Conservation (phyloP, 2,113 vertebrate species). For the Mungos mungo region DNA sequence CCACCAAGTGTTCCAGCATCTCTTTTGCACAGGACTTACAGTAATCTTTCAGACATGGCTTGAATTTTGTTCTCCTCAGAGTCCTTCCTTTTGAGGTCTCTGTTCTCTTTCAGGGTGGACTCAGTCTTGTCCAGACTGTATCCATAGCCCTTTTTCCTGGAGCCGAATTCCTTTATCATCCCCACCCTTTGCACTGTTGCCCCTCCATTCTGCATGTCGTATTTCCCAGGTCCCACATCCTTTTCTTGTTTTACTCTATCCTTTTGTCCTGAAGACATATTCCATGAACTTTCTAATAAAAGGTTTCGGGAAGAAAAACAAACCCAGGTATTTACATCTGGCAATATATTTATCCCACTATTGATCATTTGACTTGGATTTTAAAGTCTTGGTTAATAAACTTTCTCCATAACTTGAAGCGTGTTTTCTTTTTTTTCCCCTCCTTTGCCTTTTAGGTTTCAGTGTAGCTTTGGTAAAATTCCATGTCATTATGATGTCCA, state of each 20-base stretch:
- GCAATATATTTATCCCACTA: background rate
- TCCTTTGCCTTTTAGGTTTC: conserved; percentile 26
- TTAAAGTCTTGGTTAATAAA: background rate
- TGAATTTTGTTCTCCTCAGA: background rate
- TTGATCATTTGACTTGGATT: background rate
- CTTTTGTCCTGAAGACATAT: background rate
- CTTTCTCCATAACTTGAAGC: background rate
- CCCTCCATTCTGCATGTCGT: background rate
- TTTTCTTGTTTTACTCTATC: background rate
- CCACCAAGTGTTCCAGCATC: background rate
- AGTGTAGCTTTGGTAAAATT: background rate
- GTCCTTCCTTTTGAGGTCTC: conserved; percentile 1
- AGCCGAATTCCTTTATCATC: background rate
- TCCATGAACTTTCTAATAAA: background rate
- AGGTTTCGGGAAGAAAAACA: background rate
- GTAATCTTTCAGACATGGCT: background rate
- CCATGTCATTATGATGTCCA: background rate
- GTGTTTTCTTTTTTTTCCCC: background rate
- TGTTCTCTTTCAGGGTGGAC: background rate
- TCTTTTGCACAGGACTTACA: background rate
- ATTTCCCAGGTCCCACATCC: background rate
- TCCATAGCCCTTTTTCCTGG: background rate
- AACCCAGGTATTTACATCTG: background rate
- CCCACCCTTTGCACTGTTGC: background rate
- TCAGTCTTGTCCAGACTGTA: background rate